A percentile compares a stretch with the other conserved stretches of the same genome.
Evolutionary conservation across 2,888 invertebrate species (phyloP).

Genomic region (Pseudococcus longispinus): DNA sequence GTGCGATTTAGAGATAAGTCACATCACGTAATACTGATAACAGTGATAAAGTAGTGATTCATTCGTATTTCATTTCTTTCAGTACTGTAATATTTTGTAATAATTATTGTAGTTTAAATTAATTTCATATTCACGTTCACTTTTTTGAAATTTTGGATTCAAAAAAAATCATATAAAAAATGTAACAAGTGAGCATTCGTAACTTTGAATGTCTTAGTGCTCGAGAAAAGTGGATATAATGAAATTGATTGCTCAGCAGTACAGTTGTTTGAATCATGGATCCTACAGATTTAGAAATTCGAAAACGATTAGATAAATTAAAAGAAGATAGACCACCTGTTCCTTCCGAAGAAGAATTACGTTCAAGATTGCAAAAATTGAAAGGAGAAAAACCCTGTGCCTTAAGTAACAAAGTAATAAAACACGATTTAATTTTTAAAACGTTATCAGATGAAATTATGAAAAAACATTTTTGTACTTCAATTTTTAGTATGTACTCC

Average conservation of each 20-base stretch:
- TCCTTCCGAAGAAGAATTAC: constrained; percentile 21
- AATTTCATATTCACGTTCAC: neutral
- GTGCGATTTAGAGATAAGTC: too few species aligned
- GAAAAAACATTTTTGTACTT: neutral
- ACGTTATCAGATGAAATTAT: neutral
- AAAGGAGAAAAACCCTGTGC: neutral
- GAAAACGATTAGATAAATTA: constrained; percentile 34
- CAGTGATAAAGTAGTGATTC: too few species aligned
- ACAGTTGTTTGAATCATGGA: neutral
- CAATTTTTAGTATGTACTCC: constrained; percentile 33
- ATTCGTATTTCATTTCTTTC: too few species aligned
- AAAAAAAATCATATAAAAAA: too few species aligned
- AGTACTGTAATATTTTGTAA: too few species aligned
- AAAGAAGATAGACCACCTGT: constrained; percentile 7
- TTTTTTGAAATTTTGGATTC: neutral
- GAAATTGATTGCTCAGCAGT: neutral
- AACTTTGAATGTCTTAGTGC: too few species aligned
- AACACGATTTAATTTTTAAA: neutral
- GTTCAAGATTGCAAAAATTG: constrained; percentile 6
- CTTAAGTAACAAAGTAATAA: neutral
- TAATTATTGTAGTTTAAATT: too few species aligned
- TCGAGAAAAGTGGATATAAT: neutral
- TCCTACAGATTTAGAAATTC: constrained; percentile 38
- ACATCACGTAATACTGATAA: too few species aligned
- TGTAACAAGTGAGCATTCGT: neutral